Evolutionary conservation across 2,797 vertebrate species (phyloP).

Genomic region (Chelon labrosus): DNA sequence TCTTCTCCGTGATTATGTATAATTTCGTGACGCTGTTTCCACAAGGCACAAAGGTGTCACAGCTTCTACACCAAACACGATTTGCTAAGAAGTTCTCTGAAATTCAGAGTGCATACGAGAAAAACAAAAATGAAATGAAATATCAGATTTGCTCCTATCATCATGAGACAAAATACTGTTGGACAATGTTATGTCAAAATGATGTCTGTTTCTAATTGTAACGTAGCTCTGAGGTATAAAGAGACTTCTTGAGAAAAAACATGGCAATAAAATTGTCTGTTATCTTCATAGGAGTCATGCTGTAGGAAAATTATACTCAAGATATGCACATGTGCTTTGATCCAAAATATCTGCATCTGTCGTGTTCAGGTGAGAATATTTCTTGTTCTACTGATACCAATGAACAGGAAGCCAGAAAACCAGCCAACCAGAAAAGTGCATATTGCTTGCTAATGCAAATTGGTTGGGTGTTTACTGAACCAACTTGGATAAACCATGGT

Average conservation of each 20-base stretch:
- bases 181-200: conserved; percentile 2
- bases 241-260: conserved; percentile 18
- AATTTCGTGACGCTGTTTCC: no score
- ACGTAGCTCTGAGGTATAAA: neutral
- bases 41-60: neutral
- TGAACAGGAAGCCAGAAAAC: no score
- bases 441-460: no score
- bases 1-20: no score
- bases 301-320: neutral
- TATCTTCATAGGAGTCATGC: neutral
- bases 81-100: conserved; percentile 5
- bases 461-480: no score
- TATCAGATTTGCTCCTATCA: neutral
- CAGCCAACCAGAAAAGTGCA: no score
- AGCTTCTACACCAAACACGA: conserved; percentile 1
- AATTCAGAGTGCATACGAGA: neutral
- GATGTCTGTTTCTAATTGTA: conserved; percentile 12
- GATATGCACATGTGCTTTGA: neutral
- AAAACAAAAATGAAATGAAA: neutral
- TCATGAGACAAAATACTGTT: neutral
- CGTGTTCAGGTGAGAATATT: conserved; percentile 16
- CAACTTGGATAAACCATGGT: no score
- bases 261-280: conserved; percentile 24
- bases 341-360: conserved; percentile 16
- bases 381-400: no score